These are phyloP conservation scores for Fregata magnificens DNA, from an alignment of 2,113 vertebrate species.

Conservation along the genomic window DNA sequence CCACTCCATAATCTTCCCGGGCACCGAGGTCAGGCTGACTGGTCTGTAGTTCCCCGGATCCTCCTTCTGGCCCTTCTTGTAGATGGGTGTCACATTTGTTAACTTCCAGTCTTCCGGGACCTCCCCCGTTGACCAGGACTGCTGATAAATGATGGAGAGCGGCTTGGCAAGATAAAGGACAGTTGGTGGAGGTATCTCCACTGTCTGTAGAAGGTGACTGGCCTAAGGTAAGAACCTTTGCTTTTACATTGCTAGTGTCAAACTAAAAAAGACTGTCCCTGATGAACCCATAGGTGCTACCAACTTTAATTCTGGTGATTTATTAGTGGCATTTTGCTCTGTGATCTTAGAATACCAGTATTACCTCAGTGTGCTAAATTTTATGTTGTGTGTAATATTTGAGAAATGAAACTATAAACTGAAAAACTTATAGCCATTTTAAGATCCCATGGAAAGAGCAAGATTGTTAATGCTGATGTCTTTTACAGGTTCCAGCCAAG, in stretches of 20 bases:
- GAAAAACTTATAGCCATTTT: background rate
- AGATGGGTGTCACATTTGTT: too few species aligned
- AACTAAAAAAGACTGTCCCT: background rate
- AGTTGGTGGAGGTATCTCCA: background rate
- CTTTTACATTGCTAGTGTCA: background rate
- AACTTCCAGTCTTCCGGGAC: too few species aligned
- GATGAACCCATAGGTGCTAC: background rate
- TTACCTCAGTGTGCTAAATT: background rate
- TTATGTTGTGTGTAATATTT: background rate
- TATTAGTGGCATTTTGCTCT: background rate
- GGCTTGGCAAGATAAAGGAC: too few species aligned
- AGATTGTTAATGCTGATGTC: background rate
- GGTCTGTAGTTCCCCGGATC: too few species aligned
- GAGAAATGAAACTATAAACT: background rate
- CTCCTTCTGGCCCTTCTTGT: too few species aligned
- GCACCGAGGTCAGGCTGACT: too few species aligned
- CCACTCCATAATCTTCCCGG: too few species aligned
- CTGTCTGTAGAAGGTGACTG: background rate
- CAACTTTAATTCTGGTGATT: background rate
- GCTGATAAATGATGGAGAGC: too few species aligned
- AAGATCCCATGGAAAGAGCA: background rate
- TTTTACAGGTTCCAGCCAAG: background rate
- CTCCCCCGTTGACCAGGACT: too few species aligned
- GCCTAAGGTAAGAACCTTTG: background rate
- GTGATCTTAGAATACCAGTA: background rate